Evolutionary conservation across 2,797 vertebrate species (phyloP).

Genomic region (Micropoecilia bifurca): DNA sequence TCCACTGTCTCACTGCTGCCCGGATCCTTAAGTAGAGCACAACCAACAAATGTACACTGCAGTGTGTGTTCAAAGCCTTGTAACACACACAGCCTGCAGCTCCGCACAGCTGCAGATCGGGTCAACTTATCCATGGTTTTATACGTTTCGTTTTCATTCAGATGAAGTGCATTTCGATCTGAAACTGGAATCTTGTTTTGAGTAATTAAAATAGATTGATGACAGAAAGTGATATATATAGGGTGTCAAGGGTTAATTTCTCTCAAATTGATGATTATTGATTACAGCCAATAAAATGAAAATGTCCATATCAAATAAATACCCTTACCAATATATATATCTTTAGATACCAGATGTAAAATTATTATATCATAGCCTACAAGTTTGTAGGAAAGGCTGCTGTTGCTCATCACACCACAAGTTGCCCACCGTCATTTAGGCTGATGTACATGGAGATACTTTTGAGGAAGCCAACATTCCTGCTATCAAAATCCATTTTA

Average conservation of each 20-base stretch:
- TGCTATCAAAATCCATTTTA: background rate
- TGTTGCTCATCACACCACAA: background rate
- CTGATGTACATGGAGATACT: background rate
- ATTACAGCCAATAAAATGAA: background rate
- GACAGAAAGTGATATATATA: background rate
- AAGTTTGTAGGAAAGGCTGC: background rate
- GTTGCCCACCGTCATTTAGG: background rate
- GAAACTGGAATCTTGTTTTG: background rate
- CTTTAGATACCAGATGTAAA: background rate
- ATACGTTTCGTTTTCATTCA: background rate
- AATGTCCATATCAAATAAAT: background rate
- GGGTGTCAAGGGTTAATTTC: background rate
- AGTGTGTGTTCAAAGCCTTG: background rate
- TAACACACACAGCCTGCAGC: background rate
- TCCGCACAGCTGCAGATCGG: background rate
- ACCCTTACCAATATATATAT: background rate
- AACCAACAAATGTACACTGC: conserved; percentile 40
- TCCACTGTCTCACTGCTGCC: conserved; percentile 57
- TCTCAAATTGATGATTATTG: background rate
- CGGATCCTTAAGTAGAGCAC: conserved; percentile 68
- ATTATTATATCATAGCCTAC: background rate
- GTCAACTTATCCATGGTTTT: no score
- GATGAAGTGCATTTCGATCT: background rate
- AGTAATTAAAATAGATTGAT: background rate
- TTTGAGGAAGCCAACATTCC: background rate